Conservation (phyloP, 2,888 invertebrate species). For the Amblyjoppa proteus region DNA sequence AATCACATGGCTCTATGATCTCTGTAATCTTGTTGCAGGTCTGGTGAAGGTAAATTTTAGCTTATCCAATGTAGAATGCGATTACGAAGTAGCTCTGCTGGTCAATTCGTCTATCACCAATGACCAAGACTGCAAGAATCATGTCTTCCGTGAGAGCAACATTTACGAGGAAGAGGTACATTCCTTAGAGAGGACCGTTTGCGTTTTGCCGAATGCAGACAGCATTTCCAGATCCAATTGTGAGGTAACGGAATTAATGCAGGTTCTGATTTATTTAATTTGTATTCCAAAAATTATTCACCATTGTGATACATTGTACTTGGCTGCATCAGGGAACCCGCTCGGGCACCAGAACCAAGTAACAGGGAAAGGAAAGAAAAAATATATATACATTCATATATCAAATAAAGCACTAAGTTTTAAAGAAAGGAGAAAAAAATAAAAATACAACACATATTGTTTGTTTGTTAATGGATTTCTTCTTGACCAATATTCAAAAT, state of each 20-base stretch:
- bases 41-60: conserved; percentile 53
- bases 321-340: neutral
- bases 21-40: conserved; percentile 50
- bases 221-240: conserved; percentile 2
- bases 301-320: neutral
- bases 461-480: too few species aligned
- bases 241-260: conserved; percentile 32
- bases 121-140: conserved; percentile 60
- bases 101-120: conserved; percentile 63
- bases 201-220: conserved; percentile 31
- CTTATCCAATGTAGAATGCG: conserved; percentile 55
- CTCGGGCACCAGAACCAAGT: neutral
- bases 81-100: conserved; percentile 64
- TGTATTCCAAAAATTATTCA: neutral
- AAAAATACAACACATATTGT: too few species aligned
- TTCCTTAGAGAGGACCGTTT: conserved; percentile 53
- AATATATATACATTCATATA: too few species aligned
- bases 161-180: conserved; percentile 61
- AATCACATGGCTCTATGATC: neutral
- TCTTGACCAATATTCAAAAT: too few species aligned
- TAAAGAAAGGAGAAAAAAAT: too few species aligned
- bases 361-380: neutral
- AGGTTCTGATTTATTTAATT: neutral
- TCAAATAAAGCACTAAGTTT: too few species aligned
- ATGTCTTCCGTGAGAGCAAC: conserved; percentile 51